A percentile compares a stretch with the other conserved stretches of the same genome.
Evolutionary conservation across 2,113 vertebrate species (phyloP).

Genomic region (Leptodactylus fuscus): DNA sequence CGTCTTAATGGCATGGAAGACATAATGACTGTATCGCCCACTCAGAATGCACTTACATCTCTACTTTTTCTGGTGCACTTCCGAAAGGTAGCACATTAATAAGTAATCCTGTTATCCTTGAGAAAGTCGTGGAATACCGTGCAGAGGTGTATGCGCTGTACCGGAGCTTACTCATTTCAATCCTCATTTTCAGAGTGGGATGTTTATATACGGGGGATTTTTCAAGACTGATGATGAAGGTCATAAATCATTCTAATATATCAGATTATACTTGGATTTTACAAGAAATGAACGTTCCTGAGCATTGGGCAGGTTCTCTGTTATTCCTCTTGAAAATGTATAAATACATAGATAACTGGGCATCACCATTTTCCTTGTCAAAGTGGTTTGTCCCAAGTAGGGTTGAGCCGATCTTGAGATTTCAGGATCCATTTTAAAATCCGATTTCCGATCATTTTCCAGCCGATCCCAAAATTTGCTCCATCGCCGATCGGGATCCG

Average conservation of each 20-base stretch:
- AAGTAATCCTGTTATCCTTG: constrained; percentile 50
- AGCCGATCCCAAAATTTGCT: no score
- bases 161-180: constrained; percentile 22
- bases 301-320: no score
- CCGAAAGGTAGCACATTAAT: constrained; percentile 35
- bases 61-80: constrained; percentile 20
- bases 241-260: constrained; percentile 2
- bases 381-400: no score
- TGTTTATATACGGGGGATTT: background rate
- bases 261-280: no score
- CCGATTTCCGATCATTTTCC: no score
- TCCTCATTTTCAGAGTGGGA: constrained; percentile 11
- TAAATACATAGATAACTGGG: no score
- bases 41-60: constrained; percentile 48
- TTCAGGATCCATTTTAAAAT: no score
- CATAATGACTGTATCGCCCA: constrained; percentile 43
- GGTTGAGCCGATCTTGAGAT: no score
- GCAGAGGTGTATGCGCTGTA: background rate
- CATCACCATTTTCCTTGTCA: no score
- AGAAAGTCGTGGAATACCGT: constrained; percentile 26
- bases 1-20: constrained; percentile 33
- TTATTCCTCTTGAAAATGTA: no score
- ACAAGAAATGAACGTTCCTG: no score
- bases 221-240: background rate
- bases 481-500: no score